Base-by-base conservation (phyloP, 2,113 vertebrate species). In the Oceanodroma tethys region DNA sequence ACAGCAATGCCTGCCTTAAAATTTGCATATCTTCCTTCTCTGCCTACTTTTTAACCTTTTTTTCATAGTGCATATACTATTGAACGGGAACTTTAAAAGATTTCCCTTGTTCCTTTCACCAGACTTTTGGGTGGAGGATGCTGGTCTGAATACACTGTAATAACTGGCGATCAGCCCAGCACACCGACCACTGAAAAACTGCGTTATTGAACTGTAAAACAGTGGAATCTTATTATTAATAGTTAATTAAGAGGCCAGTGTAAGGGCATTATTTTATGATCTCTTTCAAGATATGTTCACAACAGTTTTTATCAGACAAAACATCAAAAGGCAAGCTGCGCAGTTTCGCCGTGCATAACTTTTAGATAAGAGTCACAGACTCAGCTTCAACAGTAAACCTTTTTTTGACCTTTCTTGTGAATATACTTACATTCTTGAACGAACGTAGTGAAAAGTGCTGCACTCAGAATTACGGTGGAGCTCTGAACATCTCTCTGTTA, bases 241-340 rank as follows among this genome's bases (percentile, higher is more conserved):
- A 84, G 72, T 96, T 98, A 95, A 97, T 98, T 98, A 96, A 94
- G 95, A 98, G 91, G 95, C 91, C 75, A 84, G 73, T 32, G 36
- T 67, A 95, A 97, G 93, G 95, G 63, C 94, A 96, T 88, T 48
- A 27, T 93, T 98, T 98, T 97, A 89, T 81, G 60, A 72, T 87
- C 32, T 80, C 95, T 96, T 98, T 97, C 89, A 97, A 96, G 82
- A 65, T 93, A 32, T 27, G 27, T 86, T 91, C 87, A 52, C 67
- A 92, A 55, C 63, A 62, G 40, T 83, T 98, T 97, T 97, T 92
- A 87, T 97, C 95, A 88, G 93, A 84, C n/a, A 93, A 68, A 67
- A 58, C 75, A 93, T 93, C 96, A 96, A 93, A 92, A 96, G 84
- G 72, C 81, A 93, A 88, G 59, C 79, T 73, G 38, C 36, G 75